phyloP scores from a whole-genome alignment of 2,797 vertebrate genomes.

The Heliangelus exortis region DNA sequence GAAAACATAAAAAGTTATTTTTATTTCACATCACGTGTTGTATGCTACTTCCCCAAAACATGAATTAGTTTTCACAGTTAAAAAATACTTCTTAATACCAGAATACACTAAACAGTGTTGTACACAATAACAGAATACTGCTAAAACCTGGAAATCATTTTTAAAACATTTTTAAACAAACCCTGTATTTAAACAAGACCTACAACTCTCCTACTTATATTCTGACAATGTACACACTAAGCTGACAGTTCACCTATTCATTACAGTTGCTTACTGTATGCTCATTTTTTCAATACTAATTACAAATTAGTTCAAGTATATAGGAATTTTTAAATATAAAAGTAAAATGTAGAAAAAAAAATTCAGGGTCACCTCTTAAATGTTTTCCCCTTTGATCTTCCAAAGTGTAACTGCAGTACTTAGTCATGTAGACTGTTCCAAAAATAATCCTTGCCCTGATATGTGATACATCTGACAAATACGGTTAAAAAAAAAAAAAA shows the following conservation, averaged over 20 bases:
- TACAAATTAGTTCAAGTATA: not conserved
- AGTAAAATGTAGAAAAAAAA: conserved; percentile 58
- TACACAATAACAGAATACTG: too few relatives aligned
- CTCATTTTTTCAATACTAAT: conserved; percentile 18
- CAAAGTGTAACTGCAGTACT: conserved; percentile 85
- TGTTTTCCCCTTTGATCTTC: conserved; percentile 79
- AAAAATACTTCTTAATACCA: not conserved
- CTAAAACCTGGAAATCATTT: not conserved
- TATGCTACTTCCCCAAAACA: conserved; percentile 7
- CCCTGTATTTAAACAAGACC: not conserved
- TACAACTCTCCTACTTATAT: not conserved
- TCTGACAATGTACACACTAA: not conserved
- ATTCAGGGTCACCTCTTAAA: conserved; percentile 78
- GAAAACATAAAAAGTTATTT: not conserved
- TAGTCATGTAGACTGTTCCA: conserved; percentile 88
- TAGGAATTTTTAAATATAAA: conserved; percentile 9
- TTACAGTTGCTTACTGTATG: conserved; percentile 33
- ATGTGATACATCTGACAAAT: conserved; percentile 89
- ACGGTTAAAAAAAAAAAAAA: conserved; percentile 78
- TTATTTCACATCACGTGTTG: not conserved
- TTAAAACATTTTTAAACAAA: conserved; percentile 45
- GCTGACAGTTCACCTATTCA: not conserved
- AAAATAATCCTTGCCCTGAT: conserved; percentile 89
- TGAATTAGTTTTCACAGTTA: not conserved
- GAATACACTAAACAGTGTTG: too few relatives aligned